phyloP scores from a whole-genome alignment of 1,140 invertebrate genomes.

The Atta cephalotes region DNA sequence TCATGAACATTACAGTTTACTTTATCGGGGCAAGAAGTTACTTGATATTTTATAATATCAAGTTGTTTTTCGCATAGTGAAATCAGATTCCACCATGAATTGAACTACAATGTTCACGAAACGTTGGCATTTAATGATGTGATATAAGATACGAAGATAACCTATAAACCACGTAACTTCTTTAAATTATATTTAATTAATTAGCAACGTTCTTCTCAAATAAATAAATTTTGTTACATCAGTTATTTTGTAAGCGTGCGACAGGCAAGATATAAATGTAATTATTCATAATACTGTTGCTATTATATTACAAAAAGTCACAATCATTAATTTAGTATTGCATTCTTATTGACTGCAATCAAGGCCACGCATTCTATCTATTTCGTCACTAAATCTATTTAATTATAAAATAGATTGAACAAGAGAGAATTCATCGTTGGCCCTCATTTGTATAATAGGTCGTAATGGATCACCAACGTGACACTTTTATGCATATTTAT shows the following conservation, averaged over 20 bases:
- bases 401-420: too few species aligned
- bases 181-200: conserved; percentile 13
- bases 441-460: conserved; percentile 73
- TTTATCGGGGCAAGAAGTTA: too few species aligned
- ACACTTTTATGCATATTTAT: conserved; percentile 64
- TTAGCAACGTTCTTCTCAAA: background rate
- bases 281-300: background rate
- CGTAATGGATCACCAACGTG: conserved; percentile 70
- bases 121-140: too few species aligned
- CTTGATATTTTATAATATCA: too few species aligned
- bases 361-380: background rate
- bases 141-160: too few species aligned
- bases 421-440: conserved; percentile 6
- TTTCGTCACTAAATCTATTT: background rate
- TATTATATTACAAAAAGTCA: background rate
- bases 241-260: background rate
- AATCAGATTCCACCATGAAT: too few species aligned
- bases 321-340: background rate
- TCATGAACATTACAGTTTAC: too few species aligned
- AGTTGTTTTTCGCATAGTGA: too few species aligned
- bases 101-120: too few species aligned
- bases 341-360: conserved; percentile 11
- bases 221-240: background rate
- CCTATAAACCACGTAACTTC: too few species aligned
- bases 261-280: background rate